phyloP scores from a whole-genome alignment of 2,113 vertebrate genomes.

The Mormoops blainvillei region DNA sequence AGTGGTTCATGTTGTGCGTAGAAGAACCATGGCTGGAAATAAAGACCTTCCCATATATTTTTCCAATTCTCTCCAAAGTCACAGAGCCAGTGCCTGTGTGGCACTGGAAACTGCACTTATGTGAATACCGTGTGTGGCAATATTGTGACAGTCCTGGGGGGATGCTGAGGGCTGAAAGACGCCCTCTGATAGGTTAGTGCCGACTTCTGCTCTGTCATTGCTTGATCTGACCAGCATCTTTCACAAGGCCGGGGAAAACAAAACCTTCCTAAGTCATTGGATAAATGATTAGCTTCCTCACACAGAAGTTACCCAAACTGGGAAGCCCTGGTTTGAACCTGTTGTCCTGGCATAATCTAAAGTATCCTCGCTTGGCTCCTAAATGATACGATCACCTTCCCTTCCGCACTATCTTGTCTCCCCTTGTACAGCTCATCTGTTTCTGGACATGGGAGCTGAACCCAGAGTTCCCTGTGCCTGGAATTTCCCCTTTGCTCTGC shows the following conservation, averaged over 20 bases:
- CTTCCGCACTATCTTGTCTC: neutral
- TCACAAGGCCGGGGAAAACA: neutral
- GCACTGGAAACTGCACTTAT: neutral
- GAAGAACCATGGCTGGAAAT: neutral
- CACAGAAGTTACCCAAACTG: neutral
- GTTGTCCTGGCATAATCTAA: neutral
- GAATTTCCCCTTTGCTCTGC: neutral
- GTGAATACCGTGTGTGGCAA: fast-evolving
- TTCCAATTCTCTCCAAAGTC: neutral
- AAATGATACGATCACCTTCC: neutral
- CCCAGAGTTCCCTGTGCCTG: neutral
- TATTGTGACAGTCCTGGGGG: neutral
- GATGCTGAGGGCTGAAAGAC: neutral
- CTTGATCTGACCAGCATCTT: neutral
- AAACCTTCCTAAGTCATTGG: neutral
- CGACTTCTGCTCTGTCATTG: neutral
- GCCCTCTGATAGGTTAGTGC: neutral
- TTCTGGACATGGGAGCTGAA: neutral
- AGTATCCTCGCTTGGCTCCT: neutral
- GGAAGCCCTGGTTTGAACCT: neutral
- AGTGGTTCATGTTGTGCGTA: neutral
- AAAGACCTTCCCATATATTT: neutral
- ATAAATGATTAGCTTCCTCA: neutral
- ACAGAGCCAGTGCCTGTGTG: neutral
- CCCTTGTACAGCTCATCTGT: neutral